Evolutionary conservation across 2,113 vertebrate genomes (phyloP), one percentile per base, ranked within the genome.

Genomic region (Typhlomys cinereus): DNA sequence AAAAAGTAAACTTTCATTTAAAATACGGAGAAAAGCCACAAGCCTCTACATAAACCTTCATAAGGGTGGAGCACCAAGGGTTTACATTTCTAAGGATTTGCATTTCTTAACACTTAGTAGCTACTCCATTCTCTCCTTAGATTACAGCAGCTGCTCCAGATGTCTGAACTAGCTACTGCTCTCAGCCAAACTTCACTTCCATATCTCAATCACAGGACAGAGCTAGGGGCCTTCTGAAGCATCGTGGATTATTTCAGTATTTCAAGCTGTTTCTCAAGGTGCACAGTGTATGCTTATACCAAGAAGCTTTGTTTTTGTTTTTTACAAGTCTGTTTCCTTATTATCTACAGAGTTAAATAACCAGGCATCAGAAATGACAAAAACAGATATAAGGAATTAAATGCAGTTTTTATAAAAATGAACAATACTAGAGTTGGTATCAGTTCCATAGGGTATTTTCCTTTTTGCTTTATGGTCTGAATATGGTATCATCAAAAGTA

Each of bases 1-100:
- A 84, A 95, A 82, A 87, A 67, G 64, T 46, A 88, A 71, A 39
- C 54, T 86, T 46, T 95, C 75, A 44, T 61, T 73, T 67, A 41
- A 82, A 86, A 67, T 23, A 44, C 79, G 91, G 54, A 75, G 80
- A n/a, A 59, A 34, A 46, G 36, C 25, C 21, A 0, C 10, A 4
- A 34, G 0, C 44, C 12, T 52, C 41, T 13, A 29, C 1, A 67
- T 20, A 52, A 91, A 4, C 4, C 20, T 71, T 62, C 17, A 41
- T 52, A 29, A 64, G n/a, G 0, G 15, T n/a, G 11, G 18, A 62
- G 44, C 8, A 62, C 17, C 15, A 41, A 31, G 46, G 17, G 57
- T 84, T 78, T 59, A 14, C 6, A 62, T 62, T 41, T 4, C 4
- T 3, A 44, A 34, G 39, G 4, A 50, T 85, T 81, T n/a, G 11